phyloP scores from a whole-genome alignment of 2,888 invertebrate genomes.

The Drosophila monieri region DNA sequence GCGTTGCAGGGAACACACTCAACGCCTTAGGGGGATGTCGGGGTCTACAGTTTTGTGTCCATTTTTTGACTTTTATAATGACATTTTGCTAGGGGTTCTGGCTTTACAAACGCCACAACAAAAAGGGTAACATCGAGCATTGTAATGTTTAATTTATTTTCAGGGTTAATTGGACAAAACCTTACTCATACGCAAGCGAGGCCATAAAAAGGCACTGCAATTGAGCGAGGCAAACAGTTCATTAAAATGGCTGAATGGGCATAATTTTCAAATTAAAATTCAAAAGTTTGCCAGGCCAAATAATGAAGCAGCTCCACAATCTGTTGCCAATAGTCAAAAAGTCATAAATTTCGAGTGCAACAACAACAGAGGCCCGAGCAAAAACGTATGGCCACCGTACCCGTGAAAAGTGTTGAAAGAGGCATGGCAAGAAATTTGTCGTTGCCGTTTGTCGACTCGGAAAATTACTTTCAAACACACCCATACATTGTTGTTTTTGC shows the following conservation, averaged over 20 bases:
- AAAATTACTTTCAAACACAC: conserved; percentile 58
- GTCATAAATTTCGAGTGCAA: conserved; percentile 70
- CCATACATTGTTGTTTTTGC: conserved; percentile 67
- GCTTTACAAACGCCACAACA: conserved; percentile 15
- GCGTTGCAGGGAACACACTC: conserved; percentile 22
- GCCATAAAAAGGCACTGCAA: conserved; percentile 50
- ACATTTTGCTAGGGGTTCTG: neutral
- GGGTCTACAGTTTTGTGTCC: neutral
- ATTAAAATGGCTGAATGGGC: conserved; percentile 68
- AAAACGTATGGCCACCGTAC: conserved; percentile 29
- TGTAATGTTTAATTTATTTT: conserved; percentile 40
- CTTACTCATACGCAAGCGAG: conserved; percentile 46
- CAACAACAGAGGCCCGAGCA: conserved; percentile 48
- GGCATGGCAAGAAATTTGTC: conserved; percentile 57
- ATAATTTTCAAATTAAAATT: conserved; percentile 77
- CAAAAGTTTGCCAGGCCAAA: conserved; percentile 73
- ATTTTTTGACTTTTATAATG: conserved; percentile 9
- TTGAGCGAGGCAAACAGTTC: conserved; percentile 54
- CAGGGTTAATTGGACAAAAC: conserved; percentile 34
- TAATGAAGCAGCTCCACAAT: conserved; percentile 73
- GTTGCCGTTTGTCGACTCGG: conserved; percentile 34
- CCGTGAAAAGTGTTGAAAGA: conserved; percentile 36
- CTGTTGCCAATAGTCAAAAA: conserved; percentile 80
- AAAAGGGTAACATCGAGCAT: neutral
- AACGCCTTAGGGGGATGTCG: conserved; percentile 4